Base-by-base conservation (phyloP, 2,113 vertebrate species). In the Pterocles gutturalis region DNA sequence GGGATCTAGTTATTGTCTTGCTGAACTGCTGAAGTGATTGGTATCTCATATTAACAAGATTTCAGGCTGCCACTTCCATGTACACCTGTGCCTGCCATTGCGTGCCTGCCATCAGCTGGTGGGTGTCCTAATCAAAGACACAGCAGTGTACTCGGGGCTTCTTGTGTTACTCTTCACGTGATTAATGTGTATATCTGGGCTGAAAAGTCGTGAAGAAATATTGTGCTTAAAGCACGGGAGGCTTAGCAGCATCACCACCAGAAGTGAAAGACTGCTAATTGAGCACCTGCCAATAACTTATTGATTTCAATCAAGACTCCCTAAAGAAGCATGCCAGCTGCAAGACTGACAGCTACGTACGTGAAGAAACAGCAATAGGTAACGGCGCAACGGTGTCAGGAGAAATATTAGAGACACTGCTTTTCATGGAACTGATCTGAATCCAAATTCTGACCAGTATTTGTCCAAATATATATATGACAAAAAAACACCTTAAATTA, bases 301-400 rank as follows among this genome's bases (percentile, higher is more conserved):
- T 75, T 95, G 98, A 97, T 98, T 97, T 93, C 94, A 96, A 98
- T 96, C 96, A 95, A 97, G 94, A 96, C 92, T 97, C 96, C 96
- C 91, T n/a, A 16, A 92, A 98, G 94, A 87, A 93, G 95, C 87
- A 87, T 60, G 94, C 69, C 93, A 96, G 94, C 67, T 58, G 95
- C 90, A 94, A 96, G 57, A 91, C 19, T 86, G 96, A 90, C 97
- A 96, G 95, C 70, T 88, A 29, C 2, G 43, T 69, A 86, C 90
- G 89, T 48, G 64, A 69, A 67, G 33, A 61, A 94, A 87, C 41
- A 93, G 55, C 49, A 81, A 70, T 5, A 83, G 53, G 57, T 5
- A 67, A 79, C 76, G 84, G 93, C 94, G 88, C 76, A 95, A 82
- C 77, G 91, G 91, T 62, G 31, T 12, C 90, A 94, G 29, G n/a